Base-by-base conservation (phyloP, 2,113 vertebrate species). In the Cynocephalus volans region DNA sequence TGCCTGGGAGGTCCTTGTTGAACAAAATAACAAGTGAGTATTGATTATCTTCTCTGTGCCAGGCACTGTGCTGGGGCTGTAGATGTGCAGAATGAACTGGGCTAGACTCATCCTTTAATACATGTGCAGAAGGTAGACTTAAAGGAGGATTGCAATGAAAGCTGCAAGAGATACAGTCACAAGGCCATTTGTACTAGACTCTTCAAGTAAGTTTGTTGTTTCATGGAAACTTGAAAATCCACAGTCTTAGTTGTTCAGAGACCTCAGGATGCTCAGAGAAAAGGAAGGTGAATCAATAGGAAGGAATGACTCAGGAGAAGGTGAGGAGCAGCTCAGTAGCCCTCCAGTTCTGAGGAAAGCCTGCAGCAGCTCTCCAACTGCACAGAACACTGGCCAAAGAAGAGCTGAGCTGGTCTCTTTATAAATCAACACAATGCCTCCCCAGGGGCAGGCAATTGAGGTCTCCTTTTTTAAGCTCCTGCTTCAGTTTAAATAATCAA, bases 281-380 rank as follows among this genome's bases (percentile, higher is more conserved):
- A 54, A 76, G 12, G 77, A 76, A 84, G 87, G 52, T 24, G 26
- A 84, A 87, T 87, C 77, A 11, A 4, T 54, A 52, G 75, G 3
- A 62, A 82, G 65, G 7, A 58, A 56, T 87, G 93, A 95, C 36
- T 89, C 45, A 12, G 90, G 31, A 60, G 70, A 94, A 80, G 54
- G 33, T 36, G 26, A 60, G 69, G 41, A 26, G 10, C 9, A 2
- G 26, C 31, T 62, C 48, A 15, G 8, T 9, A 50, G 12, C 19
- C 65, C 72, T 88, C 23, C 13, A 3, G 13, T 19, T 60, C 88
- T 31, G 60, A 75, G 94, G 93, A 96, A 52, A 14, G 60, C 36
- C 54, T 11, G 45, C 2, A 45, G 36, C 48, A 4, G 14, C 26
- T 76, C 12, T n/a, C 56, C 65, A 67, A 0, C 8, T 19, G n/a